These are phyloP conservation scores for Diloba caeruleocephala DNA, from an alignment of 2,888 invertebrate species.

Conservation along the genomic window DNA sequence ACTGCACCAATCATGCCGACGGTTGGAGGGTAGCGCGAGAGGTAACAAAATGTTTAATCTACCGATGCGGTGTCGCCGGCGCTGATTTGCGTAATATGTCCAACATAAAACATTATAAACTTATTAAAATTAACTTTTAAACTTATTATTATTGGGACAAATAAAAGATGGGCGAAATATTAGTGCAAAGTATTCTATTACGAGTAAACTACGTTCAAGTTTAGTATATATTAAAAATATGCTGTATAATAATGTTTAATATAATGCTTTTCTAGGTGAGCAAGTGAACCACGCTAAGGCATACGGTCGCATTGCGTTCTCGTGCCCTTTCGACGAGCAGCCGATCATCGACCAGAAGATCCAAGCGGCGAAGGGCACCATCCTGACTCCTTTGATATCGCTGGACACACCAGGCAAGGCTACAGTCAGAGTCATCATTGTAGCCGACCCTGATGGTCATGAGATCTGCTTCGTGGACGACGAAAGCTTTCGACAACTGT, in stretches of 20 bases:
- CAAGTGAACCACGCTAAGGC: slow-evolving; percentile 95
- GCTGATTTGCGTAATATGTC: no score
- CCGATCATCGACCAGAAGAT: slow-evolving; percentile 93
- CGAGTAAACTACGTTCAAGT: no score
- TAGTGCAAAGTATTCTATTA: no score
- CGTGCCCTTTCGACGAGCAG: slow-evolving; percentile 94
- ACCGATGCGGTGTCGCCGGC: no score
- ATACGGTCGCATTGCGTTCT: slow-evolving; percentile 98
- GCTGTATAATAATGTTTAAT: neutral
- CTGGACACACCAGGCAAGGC: slow-evolving; percentile 99
- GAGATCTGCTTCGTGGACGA: slow-evolving; percentile 99
- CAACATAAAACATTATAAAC: no score
- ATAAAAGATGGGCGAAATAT: no score
- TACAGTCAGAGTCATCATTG: slow-evolving; percentile 97
- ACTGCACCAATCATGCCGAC: no score
- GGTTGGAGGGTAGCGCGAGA: no score
- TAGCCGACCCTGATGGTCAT: slow-evolving; percentile 98
- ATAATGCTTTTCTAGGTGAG: slow-evolving; percentile 77
- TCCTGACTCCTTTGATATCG: slow-evolving; percentile 96
- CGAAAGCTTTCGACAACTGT: slow-evolving; percentile 96
- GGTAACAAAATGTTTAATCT: no score
- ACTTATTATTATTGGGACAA: no score
- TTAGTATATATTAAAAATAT: no score
- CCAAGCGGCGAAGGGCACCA: slow-evolving; percentile 91
- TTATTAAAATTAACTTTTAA: no score